Evolutionary conservation across 2,797 vertebrate species (phyloP), one percentile per base, ranked within the genome.

Genomic region (Tamandua tetradactyla): DNA sequence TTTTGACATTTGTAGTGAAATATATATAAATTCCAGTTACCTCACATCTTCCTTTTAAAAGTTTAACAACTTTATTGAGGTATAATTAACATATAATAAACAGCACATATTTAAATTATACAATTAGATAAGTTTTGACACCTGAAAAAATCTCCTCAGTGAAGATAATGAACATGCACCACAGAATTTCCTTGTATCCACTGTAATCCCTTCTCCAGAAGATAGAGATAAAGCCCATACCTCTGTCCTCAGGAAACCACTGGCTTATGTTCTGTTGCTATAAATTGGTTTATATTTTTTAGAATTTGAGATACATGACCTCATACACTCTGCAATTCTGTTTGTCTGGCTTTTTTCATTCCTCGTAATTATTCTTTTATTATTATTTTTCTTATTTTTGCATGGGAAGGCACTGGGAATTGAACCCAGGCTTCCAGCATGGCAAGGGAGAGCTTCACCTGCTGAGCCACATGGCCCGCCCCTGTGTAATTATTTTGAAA

Each of bases 401-500:
- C n/a, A n/a, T n/a, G n/a, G n/a, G n/a, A n/a, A n/a, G n/a, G n/a
- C n/a, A n/a, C n/a, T n/a, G n/a, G n/a, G n/a, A n/a, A n/a, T n/a
- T n/a, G n/a, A n/a, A n/a, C n/a, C n/a, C n/a, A n/a, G n/a, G n/a
- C n/a, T n/a, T n/a, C n/a, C n/a, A n/a, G n/a, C n/a, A n/a, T n/a
- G n/a, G n/a, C n/a, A n/a, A n/a, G n/a, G n/a, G n/a, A n/a, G n/a
- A n/a, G n/a, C n/a, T n/a, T n/a, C n/a, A n/a, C n/a, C n/a, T n/a
- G n/a, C n/a, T n/a, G n/a, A n/a, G n/a, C n/a, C n/a, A n/a, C n/a
- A n/a, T n/a, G n/a, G n/a, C n/a, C n/a, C n/a, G n/a, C n/a, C n/a
- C n/a, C n/a, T n/a, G n/a, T n/a, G n/a, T n/a, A 44, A 75, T 22
- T 78, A 84, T 71, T 83, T 83, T 89, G 69, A 69, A 61, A 69